These are phyloP conservation scores for Stenodema calcarata DNA, from an alignment of 2,888 invertebrate genomes.

Conservation along the genomic window DNA sequence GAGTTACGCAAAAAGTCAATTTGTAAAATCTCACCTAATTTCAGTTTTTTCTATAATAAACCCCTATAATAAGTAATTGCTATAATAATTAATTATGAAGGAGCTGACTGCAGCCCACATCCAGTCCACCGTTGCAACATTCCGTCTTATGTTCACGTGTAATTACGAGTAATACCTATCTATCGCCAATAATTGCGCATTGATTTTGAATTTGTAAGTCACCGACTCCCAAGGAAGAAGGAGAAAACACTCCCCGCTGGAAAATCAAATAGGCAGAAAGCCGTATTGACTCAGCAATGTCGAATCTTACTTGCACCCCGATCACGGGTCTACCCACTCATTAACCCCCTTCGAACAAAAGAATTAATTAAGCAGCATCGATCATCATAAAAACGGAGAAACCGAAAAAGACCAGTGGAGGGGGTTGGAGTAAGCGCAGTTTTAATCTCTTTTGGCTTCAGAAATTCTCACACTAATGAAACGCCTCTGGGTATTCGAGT, in stretches of 20 bases:
- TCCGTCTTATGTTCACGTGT: too few species aligned
- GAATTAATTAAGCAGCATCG: slow-evolving; percentile 26
- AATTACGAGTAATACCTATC: too few species aligned
- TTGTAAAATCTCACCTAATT: too few species aligned
- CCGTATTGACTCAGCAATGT: slow-evolving; percentile 10
- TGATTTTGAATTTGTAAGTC: not conserved
- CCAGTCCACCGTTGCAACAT: too few species aligned
- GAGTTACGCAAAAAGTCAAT: too few species aligned
- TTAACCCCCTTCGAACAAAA: not conserved
- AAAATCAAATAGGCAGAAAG: not conserved
- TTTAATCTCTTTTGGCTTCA: slow-evolving; percentile 46
- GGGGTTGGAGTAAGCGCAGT: slow-evolving; percentile 10
- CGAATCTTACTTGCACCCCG: not conserved
- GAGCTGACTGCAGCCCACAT: too few species aligned
- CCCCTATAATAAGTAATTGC: too few species aligned
- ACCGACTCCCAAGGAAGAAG: not conserved
- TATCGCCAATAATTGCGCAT: not conserved
- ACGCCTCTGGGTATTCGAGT: not conserved
- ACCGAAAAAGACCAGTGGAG: not conserved
- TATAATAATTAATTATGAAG: too few species aligned
- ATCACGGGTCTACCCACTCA: not conserved
- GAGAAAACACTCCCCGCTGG: not conserved
- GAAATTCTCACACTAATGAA: slow-evolving; percentile 46
- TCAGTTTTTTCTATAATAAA: too few species aligned
- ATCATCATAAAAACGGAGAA: slow-evolving; percentile 7